These are phyloP conservation scores for Macrotus californicus DNA, from an alignment of 2,113 vertebrate species.

Conservation along the genomic window DNA sequence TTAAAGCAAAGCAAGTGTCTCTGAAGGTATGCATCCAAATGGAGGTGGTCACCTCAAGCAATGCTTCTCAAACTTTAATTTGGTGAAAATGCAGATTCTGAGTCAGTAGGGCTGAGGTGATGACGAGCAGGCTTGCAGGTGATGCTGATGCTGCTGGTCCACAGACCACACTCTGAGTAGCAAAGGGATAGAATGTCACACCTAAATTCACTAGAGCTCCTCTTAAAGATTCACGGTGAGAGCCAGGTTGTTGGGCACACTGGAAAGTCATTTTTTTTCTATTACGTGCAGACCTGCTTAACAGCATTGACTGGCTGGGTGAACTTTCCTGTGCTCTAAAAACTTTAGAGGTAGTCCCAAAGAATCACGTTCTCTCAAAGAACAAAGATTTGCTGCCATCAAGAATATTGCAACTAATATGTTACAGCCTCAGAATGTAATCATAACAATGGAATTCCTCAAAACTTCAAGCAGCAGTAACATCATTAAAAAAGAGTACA, in stretches of 20 bases:
- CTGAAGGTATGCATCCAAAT: background rate
- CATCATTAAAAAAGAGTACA: background rate
- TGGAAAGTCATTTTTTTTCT: background rate
- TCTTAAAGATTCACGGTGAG: background rate
- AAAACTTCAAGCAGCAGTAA: background rate
- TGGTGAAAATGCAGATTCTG: background rate
- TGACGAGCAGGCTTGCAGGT: background rate
- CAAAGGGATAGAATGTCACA: background rate
- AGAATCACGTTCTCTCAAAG: background rate
- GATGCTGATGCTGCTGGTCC: background rate
- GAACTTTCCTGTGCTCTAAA: background rate
- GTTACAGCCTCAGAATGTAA: background rate
- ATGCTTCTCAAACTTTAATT: background rate
- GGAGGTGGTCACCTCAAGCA: background rate
- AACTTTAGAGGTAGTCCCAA: background rate
- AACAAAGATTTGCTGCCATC: conserved; percentile 13
- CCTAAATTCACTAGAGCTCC: background rate
- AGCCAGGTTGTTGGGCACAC: background rate
- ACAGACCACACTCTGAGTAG: background rate
- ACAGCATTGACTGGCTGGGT: background rate
- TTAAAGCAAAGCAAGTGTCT: background rate
- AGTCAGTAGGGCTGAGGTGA: background rate
- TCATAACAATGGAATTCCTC: background rate
- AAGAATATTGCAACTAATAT: background rate
- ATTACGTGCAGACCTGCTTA: background rate